These are phyloP conservation scores for Psittacula derbiana DNA, from an alignment of 2,797 vertebrate genomes.

Conservation along the genomic window DNA sequence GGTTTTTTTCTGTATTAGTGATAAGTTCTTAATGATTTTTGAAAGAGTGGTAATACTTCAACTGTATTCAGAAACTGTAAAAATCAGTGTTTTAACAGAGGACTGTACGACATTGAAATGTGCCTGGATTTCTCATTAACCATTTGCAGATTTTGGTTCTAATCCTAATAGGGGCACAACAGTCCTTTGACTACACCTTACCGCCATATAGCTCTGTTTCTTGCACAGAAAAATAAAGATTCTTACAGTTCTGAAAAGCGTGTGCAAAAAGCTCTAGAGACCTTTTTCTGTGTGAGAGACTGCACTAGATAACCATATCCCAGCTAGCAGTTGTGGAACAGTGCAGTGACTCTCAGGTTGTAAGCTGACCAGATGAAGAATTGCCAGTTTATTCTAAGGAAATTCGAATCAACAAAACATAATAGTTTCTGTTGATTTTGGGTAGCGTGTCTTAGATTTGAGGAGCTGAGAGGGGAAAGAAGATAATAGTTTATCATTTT, in stretches of 20 bases:
- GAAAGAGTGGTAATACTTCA: neutral
- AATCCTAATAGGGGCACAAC: neutral
- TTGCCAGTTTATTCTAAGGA: constrained; percentile 81
- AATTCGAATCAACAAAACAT: constrained; percentile 83
- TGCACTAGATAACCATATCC: constrained; percentile 20
- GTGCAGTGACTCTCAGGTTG: constrained; percentile 22
- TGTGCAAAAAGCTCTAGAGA: constrained; percentile 65
- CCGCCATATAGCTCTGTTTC: constrained; percentile 57
- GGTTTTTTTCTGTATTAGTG: neutral
- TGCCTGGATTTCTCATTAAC: constrained; percentile 1
- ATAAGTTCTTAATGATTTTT: neutral
- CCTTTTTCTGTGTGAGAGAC: constrained; percentile 60
- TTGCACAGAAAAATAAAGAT: constrained; percentile 80
- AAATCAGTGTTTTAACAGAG: neutral
- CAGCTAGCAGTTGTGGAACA: constrained; percentile 51
- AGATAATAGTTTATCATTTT: constrained; percentile 88
- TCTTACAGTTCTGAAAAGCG: constrained; percentile 73
- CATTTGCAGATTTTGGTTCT: constrained; percentile 18
- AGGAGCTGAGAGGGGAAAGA: constrained; percentile 68
- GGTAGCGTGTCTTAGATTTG: constrained; percentile 72
- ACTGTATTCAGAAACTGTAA: neutral
- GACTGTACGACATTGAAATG: neutral
- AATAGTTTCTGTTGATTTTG: constrained; percentile 82
- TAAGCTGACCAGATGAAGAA: constrained; percentile 65
- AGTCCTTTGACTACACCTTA: neutral